Evolutionary conservation across 2,113 vertebrate species (phyloP).

Genomic region (Opisthocomus hoazin): DNA sequence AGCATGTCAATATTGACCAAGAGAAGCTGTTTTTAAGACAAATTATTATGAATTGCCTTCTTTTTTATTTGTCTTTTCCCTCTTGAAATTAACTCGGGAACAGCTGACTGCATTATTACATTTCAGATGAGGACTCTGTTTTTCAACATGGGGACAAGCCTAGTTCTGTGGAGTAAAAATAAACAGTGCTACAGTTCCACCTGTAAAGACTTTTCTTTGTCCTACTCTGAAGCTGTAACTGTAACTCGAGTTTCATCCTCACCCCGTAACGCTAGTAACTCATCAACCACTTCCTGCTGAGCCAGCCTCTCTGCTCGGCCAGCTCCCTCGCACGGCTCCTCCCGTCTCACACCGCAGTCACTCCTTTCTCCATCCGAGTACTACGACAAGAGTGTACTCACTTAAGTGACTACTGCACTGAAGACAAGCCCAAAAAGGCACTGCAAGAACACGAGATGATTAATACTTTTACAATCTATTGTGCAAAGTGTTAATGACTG

Average conservation of each 20-base stretch:
- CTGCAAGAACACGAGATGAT: background rate
- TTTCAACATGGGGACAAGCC: background rate
- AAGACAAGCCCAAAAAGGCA: background rate
- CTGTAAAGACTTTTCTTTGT: background rate
- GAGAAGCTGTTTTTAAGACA: background rate
- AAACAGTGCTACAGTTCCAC: background rate
- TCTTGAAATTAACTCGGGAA: background rate
- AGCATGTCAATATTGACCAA: background rate
- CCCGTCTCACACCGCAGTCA: conserved; percentile 17
- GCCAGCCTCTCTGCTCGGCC: background rate
- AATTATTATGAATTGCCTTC: background rate
- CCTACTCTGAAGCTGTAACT: background rate
- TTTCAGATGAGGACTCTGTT: background rate
- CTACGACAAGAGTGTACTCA: background rate
- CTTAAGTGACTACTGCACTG: background rate
- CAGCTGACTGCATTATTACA: background rate
- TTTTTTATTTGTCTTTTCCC: background rate
- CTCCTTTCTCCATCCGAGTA: background rate
- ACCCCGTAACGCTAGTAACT: background rate
- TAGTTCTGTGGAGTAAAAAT: background rate
- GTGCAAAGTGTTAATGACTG: conserved; percentile 8
- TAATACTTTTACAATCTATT: background rate
- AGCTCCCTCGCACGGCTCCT: background rate
- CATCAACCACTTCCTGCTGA: conserved; percentile 51
- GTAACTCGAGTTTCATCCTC: background rate